A percentile compares a stretch with the other conserved stretches of the same genome.
These are phyloP conservation scores for Perca fluviatilis DNA, from an alignment of 2,113 vertebrate species.

Conservation along the genomic window DNA sequence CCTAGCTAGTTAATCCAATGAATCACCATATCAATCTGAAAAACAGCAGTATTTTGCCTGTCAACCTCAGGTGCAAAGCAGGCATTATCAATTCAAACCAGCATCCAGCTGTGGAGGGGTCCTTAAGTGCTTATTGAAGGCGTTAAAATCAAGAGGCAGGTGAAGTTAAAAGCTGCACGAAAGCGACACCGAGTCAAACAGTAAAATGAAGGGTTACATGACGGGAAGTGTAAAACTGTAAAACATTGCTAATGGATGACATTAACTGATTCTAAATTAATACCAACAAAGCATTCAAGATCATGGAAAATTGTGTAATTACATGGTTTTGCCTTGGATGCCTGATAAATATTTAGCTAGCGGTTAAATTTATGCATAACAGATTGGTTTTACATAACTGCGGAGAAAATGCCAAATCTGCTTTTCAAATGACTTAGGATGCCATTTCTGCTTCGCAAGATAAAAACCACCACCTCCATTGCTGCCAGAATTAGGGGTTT, in stretches of 20 bases:
- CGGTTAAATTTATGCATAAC: conserved; percentile 4
- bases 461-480: background rate
- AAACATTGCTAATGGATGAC: conserved; percentile 52
- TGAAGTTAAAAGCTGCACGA: conserved; percentile 23
- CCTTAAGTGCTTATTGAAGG: conserved; percentile 14
- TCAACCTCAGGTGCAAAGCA: conserved; percentile 37
- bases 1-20: conserved; percentile 6
- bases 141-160: background rate
- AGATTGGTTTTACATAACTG: conserved; percentile 7
- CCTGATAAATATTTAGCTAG: conserved; percentile 41
- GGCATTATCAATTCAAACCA: conserved; percentile 40
- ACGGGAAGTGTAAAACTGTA: conserved; percentile 2
- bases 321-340: conserved; percentile 20
- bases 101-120: conserved; percentile 18
- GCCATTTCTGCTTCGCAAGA: background rate
- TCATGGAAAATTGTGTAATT: conserved; percentile 62
- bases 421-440: conserved; percentile 1
- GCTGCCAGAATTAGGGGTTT: background rate
- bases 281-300: conserved; percentile 52
- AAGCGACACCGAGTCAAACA: conserved; percentile 19
- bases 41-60: conserved; percentile 20
- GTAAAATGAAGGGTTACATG: background rate
- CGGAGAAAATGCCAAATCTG: conserved; percentile 24
- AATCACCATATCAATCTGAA: conserved; percentile 22
- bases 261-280: conserved; percentile 49